phyloP scores from a whole-genome alignment of 1,140 invertebrate genomes.

The Caenorhabditis latens region DNA sequence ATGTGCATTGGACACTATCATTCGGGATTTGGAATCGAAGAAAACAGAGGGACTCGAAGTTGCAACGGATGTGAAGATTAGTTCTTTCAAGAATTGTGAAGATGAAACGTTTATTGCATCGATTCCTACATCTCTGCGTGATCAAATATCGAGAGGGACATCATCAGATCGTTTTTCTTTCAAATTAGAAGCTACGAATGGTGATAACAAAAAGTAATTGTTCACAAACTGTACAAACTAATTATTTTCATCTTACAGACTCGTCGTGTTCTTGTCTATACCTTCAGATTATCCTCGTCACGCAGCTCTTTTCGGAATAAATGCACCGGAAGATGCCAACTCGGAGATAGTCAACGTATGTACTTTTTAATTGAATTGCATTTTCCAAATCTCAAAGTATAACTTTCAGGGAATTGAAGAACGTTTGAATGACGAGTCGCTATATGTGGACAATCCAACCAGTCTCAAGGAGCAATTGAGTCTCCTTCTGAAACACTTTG shows the following conservation, averaged over 20 bases:
- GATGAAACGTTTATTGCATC: conserved; percentile 35
- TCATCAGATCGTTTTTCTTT: conserved; percentile 18
- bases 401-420: conserved; percentile 30
- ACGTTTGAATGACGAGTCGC: conserved; percentile 15
- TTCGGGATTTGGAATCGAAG: conserved; percentile 26
- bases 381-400: no score
- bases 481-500: conserved; percentile 16
- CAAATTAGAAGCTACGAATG: conserved; percentile 11
- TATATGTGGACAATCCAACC: background rate
- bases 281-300: conserved; percentile 32
- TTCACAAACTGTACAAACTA: background rate
- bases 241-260: background rate
- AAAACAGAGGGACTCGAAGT: conserved; percentile 4
- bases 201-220: background rate
- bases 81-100: conserved; percentile 15
- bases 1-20: background rate
- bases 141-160: background rate
- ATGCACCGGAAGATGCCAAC: background rate
- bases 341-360: background rate
- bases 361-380: background rate
- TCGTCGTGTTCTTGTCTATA: background rate
- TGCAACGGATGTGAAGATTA: conserved; percentile 5
- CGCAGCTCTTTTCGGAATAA: conserved; percentile 6
- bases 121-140: background rate
- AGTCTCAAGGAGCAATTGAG: conserved; percentile 26